Evolutionary conservation across 2,888 invertebrate species (phyloP), one percentile per base, ranked within the genome.

Genomic region (Seira ritae): DNA sequence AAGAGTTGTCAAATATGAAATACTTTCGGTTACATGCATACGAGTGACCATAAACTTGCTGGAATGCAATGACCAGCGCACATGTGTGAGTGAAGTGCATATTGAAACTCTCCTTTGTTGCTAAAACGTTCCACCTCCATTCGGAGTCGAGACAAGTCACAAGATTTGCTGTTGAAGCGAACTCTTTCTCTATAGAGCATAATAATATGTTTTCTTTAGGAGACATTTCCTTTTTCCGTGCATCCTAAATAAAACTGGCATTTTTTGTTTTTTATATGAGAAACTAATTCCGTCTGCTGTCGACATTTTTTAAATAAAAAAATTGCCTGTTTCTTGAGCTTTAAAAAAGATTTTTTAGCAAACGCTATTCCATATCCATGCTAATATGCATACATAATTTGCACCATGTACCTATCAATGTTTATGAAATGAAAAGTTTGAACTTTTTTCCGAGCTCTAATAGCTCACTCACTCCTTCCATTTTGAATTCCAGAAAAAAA

Each of bases 401-500:
- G 15, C 12, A 55, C 17, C 55, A 31, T 17, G 55, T 55, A 55
- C 55, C 55, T 55, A 55, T 17, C 15, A 8, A 17, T 55, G 55
- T 55, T 55, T 55, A 55, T 55, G 55, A 55, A 31, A 31, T 31
- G 31, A 31, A 55, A 17, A 55, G n/a, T 55, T 12, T 55, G 55
- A 55, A 55, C 55, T 55, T 12, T 55, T 55, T 55, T 55, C 6
- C 31, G 31, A 31, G 2, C 3, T 15, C 31, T 68, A 68, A 70
- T 37, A 31, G 19, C 73, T 24, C 22, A 62, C 66, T 31, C 55
- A 62, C 83, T 83, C 83, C 83, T 69, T 78, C 83, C 83, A 74
- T 78, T 83, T 83, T 74, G 78, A 67, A 83, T 83, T 83, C 83
- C 83, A 83, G 83, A 83, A 83, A 83, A 83, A 74, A 55, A 55